These are phyloP conservation scores for Thamnophis sirtalis DNA, from an alignment of 2,113 vertebrate genomes.

Conservation along the genomic window DNA sequence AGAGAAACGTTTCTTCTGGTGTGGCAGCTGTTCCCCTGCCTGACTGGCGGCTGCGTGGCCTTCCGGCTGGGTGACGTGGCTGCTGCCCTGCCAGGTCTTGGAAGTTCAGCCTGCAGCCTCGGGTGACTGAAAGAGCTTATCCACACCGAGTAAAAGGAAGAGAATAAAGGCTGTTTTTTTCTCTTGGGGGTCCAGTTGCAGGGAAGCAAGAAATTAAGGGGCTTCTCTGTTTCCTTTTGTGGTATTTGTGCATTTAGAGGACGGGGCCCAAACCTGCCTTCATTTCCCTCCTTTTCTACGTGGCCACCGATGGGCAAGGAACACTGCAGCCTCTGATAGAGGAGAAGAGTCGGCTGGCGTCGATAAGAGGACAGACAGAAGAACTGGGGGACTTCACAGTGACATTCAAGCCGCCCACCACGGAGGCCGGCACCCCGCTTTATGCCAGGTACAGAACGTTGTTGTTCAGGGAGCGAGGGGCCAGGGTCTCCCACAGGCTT, in stretches of 20 bases:
- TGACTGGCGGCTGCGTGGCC: background rate
- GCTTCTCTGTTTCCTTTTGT: accelerated
- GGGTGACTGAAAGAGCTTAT: background rate
- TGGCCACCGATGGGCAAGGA: conserved; percentile 86
- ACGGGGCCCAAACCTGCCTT: conserved; percentile 62
- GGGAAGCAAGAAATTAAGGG: background rate
- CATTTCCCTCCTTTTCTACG: conserved; percentile 89
- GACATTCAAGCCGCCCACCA: conserved; percentile 78
- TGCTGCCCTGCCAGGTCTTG: background rate
- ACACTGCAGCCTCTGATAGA: conserved; percentile 73
- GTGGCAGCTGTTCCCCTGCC: background rate
- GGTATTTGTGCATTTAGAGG: background rate
- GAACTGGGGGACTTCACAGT: conserved; percentile 89
- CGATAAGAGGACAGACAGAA: conserved; percentile 75
- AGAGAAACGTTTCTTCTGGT: background rate
- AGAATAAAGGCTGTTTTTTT: background rate
- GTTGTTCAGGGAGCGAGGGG: background rate
- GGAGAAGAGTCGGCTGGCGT: conserved; percentile 68
- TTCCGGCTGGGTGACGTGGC: background rate
- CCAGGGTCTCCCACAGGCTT: background rate
- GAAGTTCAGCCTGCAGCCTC: background rate
- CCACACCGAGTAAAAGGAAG: background rate
- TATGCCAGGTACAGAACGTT: conserved; percentile 75
- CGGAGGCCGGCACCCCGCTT: conserved; percentile 63
- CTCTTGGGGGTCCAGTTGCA: background rate